Conservation (phyloP, 2,888 invertebrate genomes). For the Drosophila multiciliata region DNA sequence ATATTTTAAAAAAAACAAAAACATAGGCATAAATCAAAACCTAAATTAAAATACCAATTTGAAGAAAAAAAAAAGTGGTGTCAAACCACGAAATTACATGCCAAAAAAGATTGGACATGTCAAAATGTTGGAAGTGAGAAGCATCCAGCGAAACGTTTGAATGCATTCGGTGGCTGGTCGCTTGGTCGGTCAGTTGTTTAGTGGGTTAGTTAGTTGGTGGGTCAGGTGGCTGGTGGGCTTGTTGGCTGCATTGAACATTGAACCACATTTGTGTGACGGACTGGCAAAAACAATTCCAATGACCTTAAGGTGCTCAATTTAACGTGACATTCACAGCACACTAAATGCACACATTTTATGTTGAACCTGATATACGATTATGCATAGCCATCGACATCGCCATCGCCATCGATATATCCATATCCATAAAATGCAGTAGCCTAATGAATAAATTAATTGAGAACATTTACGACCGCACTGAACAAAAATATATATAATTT, state of each 20-base stretch:
- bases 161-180: conserved; percentile 47
- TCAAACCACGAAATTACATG: conserved; percentile 46
- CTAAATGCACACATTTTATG: conserved; percentile 40
- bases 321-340: conserved; percentile 68
- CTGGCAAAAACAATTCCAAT: conserved; percentile 24
- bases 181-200: conserved; percentile 33
- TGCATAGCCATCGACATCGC: conserved; percentile 6
- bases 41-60: conserved; percentile 19
- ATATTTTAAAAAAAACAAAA: not conserved
- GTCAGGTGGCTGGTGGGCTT: not conserved
- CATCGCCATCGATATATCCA: conserved; percentile 3
- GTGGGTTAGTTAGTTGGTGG: conserved; percentile 26
- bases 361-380: conserved; percentile 39
- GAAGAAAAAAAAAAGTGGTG: conserved; percentile 14
- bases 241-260: conserved; percentile 70
- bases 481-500: conserved; percentile 5
- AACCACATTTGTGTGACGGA: conserved; percentile 66
- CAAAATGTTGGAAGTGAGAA: conserved; percentile 35
- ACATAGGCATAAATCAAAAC: not conserved
- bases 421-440: conserved; percentile 26
- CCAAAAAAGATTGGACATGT: conserved; percentile 49
- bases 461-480: conserved; percentile 24
- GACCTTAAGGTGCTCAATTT: conserved; percentile 64
- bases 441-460: conserved; percentile 19
- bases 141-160: conserved; percentile 68